phyloP scores from a whole-genome alignment of 2,113 vertebrate species.

The Larimichthys crocea region DNA sequence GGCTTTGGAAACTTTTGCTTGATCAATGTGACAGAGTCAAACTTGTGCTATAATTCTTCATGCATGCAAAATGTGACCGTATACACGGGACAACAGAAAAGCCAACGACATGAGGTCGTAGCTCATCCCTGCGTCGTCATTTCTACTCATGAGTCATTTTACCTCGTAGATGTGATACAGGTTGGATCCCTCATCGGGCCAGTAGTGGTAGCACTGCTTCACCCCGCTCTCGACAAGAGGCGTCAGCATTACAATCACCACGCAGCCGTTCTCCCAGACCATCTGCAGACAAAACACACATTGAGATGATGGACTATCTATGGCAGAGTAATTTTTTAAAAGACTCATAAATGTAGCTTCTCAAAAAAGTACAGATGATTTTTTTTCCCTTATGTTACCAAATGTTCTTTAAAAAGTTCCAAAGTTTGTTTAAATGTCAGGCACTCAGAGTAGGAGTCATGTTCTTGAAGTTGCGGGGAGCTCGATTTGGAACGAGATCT shows the following conservation, averaged over 20 bases:
- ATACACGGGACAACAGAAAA: too few relatives aligned
- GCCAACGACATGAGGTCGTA: too few relatives aligned
- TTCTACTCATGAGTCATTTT: constrained; percentile 20
- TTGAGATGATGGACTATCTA: too few relatives aligned
- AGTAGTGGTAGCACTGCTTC: constrained; percentile 97
- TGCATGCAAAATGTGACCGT: too few relatives aligned
- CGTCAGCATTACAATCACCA: constrained; percentile 96
- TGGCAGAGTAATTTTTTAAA: too few relatives aligned
- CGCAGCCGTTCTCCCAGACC: constrained; percentile 99
- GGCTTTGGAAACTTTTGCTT: too few relatives aligned
- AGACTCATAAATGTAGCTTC: neutral
- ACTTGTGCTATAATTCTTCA: too few relatives aligned
- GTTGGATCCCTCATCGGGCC: constrained; percentile 97
- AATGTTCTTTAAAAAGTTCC: constrained; percentile 13
- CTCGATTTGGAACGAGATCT: constrained; percentile 27
- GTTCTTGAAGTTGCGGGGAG: constrained; percentile 15
- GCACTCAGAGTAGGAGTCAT: constrained; percentile 42
- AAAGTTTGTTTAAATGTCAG: constrained; percentile 8
- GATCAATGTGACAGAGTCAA: too few relatives aligned
- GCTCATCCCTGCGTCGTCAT: too few relatives aligned
- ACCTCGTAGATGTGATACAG: constrained; percentile 99
- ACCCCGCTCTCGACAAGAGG: constrained; percentile 93
- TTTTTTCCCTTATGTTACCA: neutral
- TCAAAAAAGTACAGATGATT: neutral
- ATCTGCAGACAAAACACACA: constrained; percentile 86